A percentile compares a stretch with the other conserved stretches of the same genome.
Conservation (phyloP, 2,888 invertebrate genomes). For the Diplolepis rosae region DNA sequence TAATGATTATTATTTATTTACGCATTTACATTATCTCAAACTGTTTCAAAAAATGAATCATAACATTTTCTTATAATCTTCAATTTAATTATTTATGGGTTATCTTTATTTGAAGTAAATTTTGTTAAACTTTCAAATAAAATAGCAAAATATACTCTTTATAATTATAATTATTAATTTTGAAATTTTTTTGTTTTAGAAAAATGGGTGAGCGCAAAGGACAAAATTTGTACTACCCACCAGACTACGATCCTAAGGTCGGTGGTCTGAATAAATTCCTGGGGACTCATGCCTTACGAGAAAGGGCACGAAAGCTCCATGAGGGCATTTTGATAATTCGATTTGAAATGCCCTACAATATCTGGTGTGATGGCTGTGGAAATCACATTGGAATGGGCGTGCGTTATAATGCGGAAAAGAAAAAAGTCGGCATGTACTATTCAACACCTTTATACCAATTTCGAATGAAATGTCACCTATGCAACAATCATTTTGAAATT, state of each 20-base stretch:
- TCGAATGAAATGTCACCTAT: constrained; percentile 98
- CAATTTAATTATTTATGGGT: too few relatives aligned
- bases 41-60: too few relatives aligned
- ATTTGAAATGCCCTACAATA: constrained; percentile 99
- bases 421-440: constrained; percentile 97
- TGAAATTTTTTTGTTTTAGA: constrained; percentile 37
- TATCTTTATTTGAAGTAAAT: too few relatives aligned
- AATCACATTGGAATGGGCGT: constrained; percentile 99
- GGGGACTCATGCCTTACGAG: constrained; percentile 95
- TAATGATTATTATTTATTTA: too few relatives aligned
- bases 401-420: constrained; percentile 95
- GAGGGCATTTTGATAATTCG: constrained; percentile 96
- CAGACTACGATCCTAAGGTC: constrained; percentile 97
- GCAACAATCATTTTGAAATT: constrained; percentile 97
- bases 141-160: not conserved
- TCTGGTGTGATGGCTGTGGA: constrained; percentile 99
- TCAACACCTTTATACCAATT: constrained; percentile 98
- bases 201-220: constrained; percentile 98
- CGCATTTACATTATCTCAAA: too few relatives aligned
- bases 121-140: too few relatives aligned
- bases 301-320: constrained; percentile 95
- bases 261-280: constrained; percentile 96
- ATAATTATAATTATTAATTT: constrained; percentile 1
- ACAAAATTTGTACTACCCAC: constrained; percentile 98
- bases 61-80: too few relatives aligned